phyloP scores from a whole-genome alignment of 2,113 vertebrate species.

The Pongo abelii region DNA sequence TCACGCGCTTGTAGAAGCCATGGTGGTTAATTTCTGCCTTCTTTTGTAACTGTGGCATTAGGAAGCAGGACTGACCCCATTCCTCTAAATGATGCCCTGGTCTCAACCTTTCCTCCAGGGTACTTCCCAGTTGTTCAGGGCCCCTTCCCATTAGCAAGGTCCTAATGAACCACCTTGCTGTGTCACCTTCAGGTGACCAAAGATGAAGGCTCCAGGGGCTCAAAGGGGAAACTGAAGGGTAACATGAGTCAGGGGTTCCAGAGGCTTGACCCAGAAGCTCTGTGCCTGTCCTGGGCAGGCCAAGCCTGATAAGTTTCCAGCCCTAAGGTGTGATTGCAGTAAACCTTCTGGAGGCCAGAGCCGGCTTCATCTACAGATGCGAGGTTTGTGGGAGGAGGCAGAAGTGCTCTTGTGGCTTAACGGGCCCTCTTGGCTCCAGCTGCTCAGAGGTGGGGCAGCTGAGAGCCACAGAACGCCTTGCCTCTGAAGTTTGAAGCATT shows the following conservation, averaged over 20 bases:
- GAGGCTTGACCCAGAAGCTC: constrained; percentile 21
- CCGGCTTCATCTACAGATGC: constrained; percentile 34
- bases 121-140: background rate
- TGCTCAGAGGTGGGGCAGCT: background rate
- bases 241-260: constrained; percentile 69
- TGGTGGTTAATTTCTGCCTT: background rate
- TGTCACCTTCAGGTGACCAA: constrained; percentile 27
- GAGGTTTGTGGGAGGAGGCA: constrained; percentile 55
- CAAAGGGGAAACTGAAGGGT: constrained; percentile 48
- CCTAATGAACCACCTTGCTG: constrained; percentile 7
- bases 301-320: constrained; percentile 48
- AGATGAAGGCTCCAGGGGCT: background rate
- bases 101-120: background rate
- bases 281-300: background rate
- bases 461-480: background rate
- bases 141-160: background rate
- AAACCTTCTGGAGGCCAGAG: constrained; percentile 56
- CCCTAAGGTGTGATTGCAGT: constrained; percentile 57
- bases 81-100: background rate
- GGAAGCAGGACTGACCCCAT: background rate
- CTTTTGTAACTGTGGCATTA: too few relatives aligned
- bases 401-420: constrained; percentile 43
- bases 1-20: fast-evolving
- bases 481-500: background rate
- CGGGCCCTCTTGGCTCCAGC: constrained; percentile 17